Conservation (phyloP, 2,888 invertebrate genomes). For the Taenaris catops region DNA sequence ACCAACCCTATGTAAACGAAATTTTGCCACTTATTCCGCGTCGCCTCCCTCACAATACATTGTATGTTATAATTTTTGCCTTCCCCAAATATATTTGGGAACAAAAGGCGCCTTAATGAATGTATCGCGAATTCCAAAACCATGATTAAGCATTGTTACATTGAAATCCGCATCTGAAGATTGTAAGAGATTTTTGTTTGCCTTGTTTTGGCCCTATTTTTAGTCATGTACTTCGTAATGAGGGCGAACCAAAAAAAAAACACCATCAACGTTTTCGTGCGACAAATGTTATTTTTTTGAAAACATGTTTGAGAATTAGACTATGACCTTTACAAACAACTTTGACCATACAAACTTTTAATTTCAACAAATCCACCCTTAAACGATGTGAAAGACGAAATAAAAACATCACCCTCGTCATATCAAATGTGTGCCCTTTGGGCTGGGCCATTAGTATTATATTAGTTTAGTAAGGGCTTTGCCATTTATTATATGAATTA, state of each 20-base stretch:
- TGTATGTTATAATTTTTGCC: slow-evolving; percentile 78
- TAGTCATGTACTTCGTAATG: slow-evolving; percentile 8
- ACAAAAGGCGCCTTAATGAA: slow-evolving; percentile 75
- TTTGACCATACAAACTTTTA: no score
- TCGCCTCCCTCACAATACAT: slow-evolving; percentile 59
- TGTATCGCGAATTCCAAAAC: slow-evolving; percentile 71
- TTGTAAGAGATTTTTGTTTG: slow-evolving; percentile 25
- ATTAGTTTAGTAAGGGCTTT: no score
- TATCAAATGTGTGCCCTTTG: no score
- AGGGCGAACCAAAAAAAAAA: slow-evolving; percentile 5
- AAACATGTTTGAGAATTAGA: no score
- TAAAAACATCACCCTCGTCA: no score
- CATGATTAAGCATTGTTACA: slow-evolving; percentile 74
- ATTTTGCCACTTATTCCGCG: slow-evolving; percentile 61
- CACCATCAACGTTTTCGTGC: slow-evolving; percentile 8
- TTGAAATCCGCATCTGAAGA: slow-evolving; percentile 29
- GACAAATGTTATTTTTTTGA: no score
- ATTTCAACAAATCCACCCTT: no score
- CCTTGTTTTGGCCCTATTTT: slow-evolving; percentile 19
- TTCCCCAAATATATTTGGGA: slow-evolving; percentile 68
- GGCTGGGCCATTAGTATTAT: no score
- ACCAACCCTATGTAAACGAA: slow-evolving; percentile 47
- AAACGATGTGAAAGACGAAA: no score
- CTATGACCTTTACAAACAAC: no score
- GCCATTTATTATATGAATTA: no score